A percentile compares a stretch with the other conserved stretches of the same genome.
phyloP scores from a whole-genome alignment of 2,888 invertebrate genomes.

The Rhorus exstirpatorius region DNA sequence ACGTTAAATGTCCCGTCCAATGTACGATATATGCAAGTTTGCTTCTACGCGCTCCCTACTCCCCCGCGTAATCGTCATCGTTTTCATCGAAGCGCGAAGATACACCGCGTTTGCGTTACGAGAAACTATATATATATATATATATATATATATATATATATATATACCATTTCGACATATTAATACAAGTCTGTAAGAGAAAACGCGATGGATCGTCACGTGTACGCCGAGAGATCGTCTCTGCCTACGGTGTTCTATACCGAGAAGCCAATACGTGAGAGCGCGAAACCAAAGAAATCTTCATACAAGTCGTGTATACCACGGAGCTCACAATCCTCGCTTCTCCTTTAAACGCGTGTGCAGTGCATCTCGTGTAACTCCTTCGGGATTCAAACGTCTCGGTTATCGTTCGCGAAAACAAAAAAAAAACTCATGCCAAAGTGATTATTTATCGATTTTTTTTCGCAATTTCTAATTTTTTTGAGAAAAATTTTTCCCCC shows the following conservation, averaged over 20 bases:
- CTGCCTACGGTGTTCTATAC: slow-evolving; percentile 48
- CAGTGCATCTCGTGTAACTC: slow-evolving; percentile 27
- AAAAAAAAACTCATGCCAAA: neutral
- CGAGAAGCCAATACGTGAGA: slow-evolving; percentile 58
- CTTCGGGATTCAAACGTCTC: neutral
- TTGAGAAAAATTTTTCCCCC: neutral
- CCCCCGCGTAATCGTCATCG: slow-evolving; percentile 61
- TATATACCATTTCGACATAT: no score
- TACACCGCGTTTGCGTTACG: slow-evolving; percentile 55
- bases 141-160: no score
- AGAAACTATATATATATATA: no score
- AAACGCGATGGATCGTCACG: slow-evolving; percentile 62
- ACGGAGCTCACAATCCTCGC: slow-evolving; percentile 27
- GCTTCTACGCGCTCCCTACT: no score
- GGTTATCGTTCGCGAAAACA: neutral
- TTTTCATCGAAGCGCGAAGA: slow-evolving; percentile 45
- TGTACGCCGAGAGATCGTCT: slow-evolving; percentile 49
- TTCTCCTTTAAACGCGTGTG: slow-evolving; percentile 29
- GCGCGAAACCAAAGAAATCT: slow-evolving; percentile 61
- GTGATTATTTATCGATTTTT: neutral
- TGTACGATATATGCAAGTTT: no score
- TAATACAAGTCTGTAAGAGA: slow-evolving; percentile 45
- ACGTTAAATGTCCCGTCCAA: no score
- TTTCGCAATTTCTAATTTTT: neutral
- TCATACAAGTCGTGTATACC: slow-evolving; percentile 49